Evolutionary conservation across 2,113 vertebrate species (phyloP).

Genomic region (Sceloporus undulatus): DNA sequence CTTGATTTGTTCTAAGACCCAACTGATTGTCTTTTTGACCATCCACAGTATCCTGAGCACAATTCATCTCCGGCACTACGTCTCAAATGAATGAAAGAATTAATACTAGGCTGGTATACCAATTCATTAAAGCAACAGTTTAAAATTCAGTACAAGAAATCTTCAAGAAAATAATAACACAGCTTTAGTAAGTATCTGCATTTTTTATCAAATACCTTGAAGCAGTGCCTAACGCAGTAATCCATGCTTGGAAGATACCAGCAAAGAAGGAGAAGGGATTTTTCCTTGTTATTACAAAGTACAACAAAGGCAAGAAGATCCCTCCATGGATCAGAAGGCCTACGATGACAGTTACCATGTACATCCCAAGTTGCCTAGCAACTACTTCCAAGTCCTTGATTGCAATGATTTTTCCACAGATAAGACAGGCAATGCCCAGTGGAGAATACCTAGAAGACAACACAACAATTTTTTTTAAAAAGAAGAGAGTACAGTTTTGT

Average conservation of each 20-base stretch:
- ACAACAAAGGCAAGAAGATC: constrained; percentile 96
- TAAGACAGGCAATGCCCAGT: constrained; percentile 96
- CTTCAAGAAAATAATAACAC: background rate
- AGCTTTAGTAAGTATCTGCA: constrained; percentile 20
- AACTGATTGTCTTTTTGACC: too few species aligned
- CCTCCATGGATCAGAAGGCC: constrained; percentile 97
- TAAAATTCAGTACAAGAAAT: background rate
- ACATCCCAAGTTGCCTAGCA: constrained; percentile 96
- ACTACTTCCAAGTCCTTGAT: constrained; percentile 98
- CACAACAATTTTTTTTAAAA: too few species aligned
- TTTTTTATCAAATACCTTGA: constrained; percentile 87
- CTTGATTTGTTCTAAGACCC: too few species aligned
- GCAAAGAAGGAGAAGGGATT: constrained; percentile 96
- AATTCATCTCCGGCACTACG: too few species aligned
- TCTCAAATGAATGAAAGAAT: too few species aligned
- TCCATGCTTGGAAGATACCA: constrained; percentile 99
- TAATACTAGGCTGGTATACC: too few species aligned
- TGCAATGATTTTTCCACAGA: constrained; percentile 99
- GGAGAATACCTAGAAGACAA: constrained; percentile 92
- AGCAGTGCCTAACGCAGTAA: constrained; percentile 97
- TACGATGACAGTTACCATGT: constrained; percentile 97
- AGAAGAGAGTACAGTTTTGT: too few species aligned
- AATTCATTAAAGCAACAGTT: too few species aligned
- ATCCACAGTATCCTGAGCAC: too few species aligned
- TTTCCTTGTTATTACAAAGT: constrained; percentile 96